A percentile compares a stretch with the other conserved stretches of the same genome.
Conservation (phyloP, 30 jellyfish, hydroid and myxozoan genomes). For the Pelagia noctiluca region DNA sequence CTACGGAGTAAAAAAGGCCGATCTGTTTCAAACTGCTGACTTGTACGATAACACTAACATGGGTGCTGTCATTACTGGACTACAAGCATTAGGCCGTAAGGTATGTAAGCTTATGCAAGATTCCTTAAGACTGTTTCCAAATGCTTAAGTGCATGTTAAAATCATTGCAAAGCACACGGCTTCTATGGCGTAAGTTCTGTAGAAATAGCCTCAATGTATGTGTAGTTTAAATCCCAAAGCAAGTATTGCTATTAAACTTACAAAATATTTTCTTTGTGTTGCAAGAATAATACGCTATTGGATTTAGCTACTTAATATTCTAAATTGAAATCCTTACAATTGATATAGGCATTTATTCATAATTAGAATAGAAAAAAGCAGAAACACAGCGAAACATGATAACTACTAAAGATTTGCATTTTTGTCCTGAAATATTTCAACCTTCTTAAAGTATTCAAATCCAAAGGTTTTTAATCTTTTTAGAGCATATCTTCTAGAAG, state of each 20-base stretch:
- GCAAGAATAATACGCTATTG: too few species aligned
- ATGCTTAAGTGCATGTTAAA: background rate
- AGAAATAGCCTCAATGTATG: background rate
- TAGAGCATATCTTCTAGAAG: too few species aligned
- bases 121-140: background rate
- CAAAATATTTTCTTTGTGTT: background rate
- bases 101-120: constrained; percentile 8
- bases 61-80: constrained; percentile 78
- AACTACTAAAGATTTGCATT: too few species aligned
- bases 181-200: background rate
- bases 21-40: constrained; percentile 83
- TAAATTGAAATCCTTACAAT: too few species aligned
- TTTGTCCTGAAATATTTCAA: too few species aligned
- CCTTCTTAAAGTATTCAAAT: too few species aligned
- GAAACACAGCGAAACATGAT: too few species aligned
- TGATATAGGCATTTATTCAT: too few species aligned
- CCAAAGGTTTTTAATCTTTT: too few species aligned
- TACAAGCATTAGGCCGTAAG: constrained; percentile 77
- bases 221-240: background rate
- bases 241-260: background rate
- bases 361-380: too few species aligned
- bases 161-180: background rate
- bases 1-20: constrained; percentile 70
- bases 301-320: too few species aligned
- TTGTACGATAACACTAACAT: constrained; percentile 75